Conservation (phyloP, 1,140 invertebrate genomes). For the Hypsibius dujardini region DNA sequence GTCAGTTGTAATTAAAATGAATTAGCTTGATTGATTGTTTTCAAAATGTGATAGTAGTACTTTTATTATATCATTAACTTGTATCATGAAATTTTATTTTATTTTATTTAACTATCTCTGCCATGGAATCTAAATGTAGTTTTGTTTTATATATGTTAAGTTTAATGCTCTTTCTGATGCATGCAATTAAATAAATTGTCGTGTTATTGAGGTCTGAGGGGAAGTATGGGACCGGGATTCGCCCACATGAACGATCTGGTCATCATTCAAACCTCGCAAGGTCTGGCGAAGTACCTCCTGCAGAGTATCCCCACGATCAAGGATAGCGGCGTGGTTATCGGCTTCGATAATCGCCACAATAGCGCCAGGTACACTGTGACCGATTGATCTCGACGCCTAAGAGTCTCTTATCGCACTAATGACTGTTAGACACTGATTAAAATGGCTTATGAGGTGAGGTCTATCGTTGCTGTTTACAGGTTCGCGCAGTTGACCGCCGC, state of each 20-base stretch:
- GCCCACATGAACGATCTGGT: slow-evolving; percentile 91
- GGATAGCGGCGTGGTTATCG: slow-evolving; percentile 60
- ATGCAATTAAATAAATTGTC: not conserved
- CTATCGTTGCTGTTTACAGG: slow-evolving; percentile 37
- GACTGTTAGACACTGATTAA: no score
- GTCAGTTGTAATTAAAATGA: not conserved
- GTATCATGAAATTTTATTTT: no score
- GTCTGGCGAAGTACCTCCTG: slow-evolving; percentile 59
- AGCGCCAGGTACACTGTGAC: slow-evolving; percentile 50
- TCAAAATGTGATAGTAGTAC: not conserved
- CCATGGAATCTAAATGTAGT: no score
- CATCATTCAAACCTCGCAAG: slow-evolving; percentile 86
- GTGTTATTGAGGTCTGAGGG: slow-evolving; percentile 47
- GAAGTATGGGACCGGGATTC: slow-evolving; percentile 76
- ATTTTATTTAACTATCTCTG: no score
- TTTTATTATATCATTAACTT: not conserved
- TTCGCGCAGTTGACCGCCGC: slow-evolving; percentile 75
- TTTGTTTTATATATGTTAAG: no score
- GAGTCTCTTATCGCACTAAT: no score
- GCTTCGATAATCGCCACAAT: slow-evolving; percentile 85
- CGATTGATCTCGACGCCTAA: no score
- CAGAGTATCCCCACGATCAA: slow-evolving; percentile 35
- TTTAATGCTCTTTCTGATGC: no score
- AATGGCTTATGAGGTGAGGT: not conserved
- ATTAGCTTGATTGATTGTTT: no score